These are phyloP conservation scores for Dasypolia templi DNA, from an alignment of 2,888 invertebrate genomes.

Conservation along the genomic window DNA sequence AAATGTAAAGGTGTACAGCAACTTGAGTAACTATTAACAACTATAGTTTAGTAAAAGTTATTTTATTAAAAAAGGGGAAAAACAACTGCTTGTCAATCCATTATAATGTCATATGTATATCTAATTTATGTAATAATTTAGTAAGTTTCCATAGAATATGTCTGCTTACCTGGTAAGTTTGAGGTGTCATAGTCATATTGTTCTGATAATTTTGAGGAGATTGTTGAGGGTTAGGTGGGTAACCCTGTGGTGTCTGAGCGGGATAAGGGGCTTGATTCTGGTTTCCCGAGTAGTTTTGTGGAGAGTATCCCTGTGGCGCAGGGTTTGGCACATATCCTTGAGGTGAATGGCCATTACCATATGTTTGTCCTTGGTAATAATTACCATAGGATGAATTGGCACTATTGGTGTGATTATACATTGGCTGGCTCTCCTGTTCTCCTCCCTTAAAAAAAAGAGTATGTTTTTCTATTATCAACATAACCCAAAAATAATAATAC, in stretches of 20 bases:
- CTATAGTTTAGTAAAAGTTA: not conserved
- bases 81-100: not conserved
- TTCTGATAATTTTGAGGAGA: constrained; percentile 85
- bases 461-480: constrained; percentile 5
- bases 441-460: constrained; percentile 78
- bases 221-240: constrained; percentile 85
- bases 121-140: too few species aligned
- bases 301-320: constrained; percentile 85
- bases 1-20: not conserved
- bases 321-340: constrained; percentile 84
- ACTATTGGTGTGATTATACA: constrained; percentile 86
- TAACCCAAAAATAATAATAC: not conserved
- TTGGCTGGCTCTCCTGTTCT: constrained; percentile 86
- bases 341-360: constrained; percentile 88
- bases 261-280: constrained; percentile 81
- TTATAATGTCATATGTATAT: too few species aligned
- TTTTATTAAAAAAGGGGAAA: not conserved
- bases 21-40: not conserved
- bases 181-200: constrained; percentile 86
- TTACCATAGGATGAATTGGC: constrained; percentile 85
- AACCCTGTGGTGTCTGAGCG: constrained; percentile 82
- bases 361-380: constrained; percentile 87
- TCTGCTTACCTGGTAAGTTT: constrained; percentile 88
- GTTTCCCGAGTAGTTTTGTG: constrained; percentile 82
- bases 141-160: not conserved